Conservation (phyloP, 2,888 invertebrate species). For the Cryptus armator region DNA sequence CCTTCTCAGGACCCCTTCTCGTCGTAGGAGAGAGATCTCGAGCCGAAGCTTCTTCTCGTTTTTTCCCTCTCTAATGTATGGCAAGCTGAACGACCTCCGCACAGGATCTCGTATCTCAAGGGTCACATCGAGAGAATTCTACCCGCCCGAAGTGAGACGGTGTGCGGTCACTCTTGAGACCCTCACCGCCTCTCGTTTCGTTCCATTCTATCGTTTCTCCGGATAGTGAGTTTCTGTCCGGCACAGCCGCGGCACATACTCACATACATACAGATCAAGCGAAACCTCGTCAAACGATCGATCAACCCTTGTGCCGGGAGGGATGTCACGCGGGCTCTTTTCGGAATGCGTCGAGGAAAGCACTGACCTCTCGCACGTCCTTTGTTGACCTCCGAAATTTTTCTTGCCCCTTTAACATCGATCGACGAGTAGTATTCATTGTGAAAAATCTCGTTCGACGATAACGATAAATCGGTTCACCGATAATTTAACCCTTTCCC, state of each 20-base stretch:
- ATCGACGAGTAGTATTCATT: no score
- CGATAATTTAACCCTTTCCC: no score
- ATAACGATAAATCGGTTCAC: no score
- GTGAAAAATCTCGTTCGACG: no score
- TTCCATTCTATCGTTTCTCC: background rate
- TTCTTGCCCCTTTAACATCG: no score
- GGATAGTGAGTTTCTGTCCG: background rate
- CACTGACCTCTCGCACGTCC: conserved; percentile 25
- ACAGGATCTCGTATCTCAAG: conserved; percentile 52
- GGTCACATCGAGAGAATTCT: conserved; percentile 41
- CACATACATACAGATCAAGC: background rate
- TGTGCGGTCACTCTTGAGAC: conserved; percentile 40
- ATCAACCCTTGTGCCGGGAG: conserved; percentile 37
- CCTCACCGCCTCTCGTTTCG: conserved; percentile 1
- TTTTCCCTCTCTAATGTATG: conserved; percentile 14
- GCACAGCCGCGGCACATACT: background rate
- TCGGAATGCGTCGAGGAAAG: conserved; percentile 11
- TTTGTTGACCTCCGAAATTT: conserved; percentile 1
- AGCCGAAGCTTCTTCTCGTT: conserved; percentile 58
- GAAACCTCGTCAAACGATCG: conserved; percentile 31
- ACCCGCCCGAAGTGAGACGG: conserved; percentile 12
- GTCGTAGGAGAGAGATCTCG: conserved; percentile 69
- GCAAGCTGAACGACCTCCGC: conserved; percentile 43
- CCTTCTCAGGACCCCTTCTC: conserved; percentile 81
- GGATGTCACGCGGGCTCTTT: conserved; percentile 9